Percentiles rank a stretch among this genome's conserved stretches.
phyloP scores from a whole-genome alignment of 2,888 invertebrate species.

The Colostygia pectinataria region DNA sequence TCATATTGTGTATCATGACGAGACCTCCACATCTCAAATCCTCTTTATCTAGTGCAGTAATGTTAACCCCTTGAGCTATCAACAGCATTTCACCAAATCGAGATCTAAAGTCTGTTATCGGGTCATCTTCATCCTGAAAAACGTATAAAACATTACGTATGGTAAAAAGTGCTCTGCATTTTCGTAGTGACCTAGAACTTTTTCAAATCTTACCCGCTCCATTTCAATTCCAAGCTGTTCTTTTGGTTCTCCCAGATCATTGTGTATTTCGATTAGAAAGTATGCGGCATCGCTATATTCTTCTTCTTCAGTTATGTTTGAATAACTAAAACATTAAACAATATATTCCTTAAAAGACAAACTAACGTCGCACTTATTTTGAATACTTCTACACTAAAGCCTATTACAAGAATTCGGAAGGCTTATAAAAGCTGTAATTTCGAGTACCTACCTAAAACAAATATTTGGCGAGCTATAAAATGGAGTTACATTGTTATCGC shows the following conservation, averaged over 20 bases:
- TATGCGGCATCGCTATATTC: constrained; percentile 82
- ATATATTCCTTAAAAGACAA: too few relatives aligned
- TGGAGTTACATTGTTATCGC: constrained; percentile 41
- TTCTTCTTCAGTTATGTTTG: constrained; percentile 65
- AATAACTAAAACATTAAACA: constrained; percentile 49
- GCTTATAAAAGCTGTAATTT: constrained; percentile 40
- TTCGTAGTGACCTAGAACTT: background rate
- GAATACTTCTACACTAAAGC: constrained; percentile 3
- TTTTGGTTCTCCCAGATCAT: constrained; percentile 88
- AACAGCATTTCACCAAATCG: constrained; percentile 86
- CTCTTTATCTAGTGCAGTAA: constrained; percentile 88
- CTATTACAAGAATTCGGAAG: constrained; percentile 37
- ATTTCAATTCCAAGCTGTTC: constrained; percentile 90
- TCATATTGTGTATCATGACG: constrained; percentile 86
- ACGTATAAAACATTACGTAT: too few relatives aligned
- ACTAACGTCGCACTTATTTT: constrained; percentile 10
- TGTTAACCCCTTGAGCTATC: constrained; percentile 86
- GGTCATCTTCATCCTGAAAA: constrained; percentile 86
- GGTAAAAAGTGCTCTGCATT: too few relatives aligned
- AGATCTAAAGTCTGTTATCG: constrained; percentile 88
- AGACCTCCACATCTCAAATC: constrained; percentile 90
- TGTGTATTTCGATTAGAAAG: constrained; percentile 87
- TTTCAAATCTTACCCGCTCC: constrained; percentile 76
- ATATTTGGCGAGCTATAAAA: constrained; percentile 39
- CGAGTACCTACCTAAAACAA: constrained; percentile 29